Percentiles rank a stretch among this genome's conserved stretches.
These are phyloP conservation scores for Ormyrus thymus DNA, from an alignment of 2,888 invertebrate species.

Conservation along the genomic window DNA sequence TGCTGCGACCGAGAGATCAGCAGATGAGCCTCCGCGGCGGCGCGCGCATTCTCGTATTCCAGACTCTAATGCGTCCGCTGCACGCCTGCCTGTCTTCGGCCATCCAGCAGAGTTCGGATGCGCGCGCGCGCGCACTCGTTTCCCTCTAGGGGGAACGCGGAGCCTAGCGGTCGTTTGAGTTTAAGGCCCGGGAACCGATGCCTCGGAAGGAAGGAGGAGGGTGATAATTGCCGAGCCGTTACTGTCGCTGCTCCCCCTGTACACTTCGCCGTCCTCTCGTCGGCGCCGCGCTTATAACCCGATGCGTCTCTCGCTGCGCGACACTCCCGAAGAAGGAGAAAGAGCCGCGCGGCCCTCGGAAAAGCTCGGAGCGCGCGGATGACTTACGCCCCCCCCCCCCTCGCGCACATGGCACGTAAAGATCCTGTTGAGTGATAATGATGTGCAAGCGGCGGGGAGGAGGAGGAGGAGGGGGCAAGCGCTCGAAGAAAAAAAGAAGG, in stretches of 20 bases:
- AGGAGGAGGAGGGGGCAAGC: slow-evolving; percentile 38
- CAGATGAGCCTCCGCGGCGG: no score
- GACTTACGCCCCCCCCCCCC: slow-evolving; percentile 18
- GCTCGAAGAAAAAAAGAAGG: slow-evolving; percentile 11
- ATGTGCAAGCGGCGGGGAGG: slow-evolving; percentile 34
- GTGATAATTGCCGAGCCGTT: slow-evolving; percentile 69
- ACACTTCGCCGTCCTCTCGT: slow-evolving; percentile 48
- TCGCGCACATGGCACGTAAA: slow-evolving; percentile 24
- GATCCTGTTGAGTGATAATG: slow-evolving; percentile 53
- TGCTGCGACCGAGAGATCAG: no score
- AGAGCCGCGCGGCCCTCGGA: slow-evolving; percentile 3
- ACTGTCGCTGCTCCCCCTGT: slow-evolving; percentile 53
- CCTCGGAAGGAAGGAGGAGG: slow-evolving; percentile 42
- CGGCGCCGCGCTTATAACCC: not conserved
- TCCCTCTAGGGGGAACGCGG: no score
- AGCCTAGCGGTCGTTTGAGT: no score
- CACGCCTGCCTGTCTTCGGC: no score
- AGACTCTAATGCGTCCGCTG: no score
- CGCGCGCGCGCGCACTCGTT: not conserved
- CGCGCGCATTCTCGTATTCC: no score
- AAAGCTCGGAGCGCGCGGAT: slow-evolving; percentile 14
- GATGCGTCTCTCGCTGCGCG: not conserved
- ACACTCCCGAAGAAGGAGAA: not conserved
- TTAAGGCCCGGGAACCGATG: no score
- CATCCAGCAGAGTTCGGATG: no score